Evolutionary conservation across 2,797 vertebrate species (phyloP).

Genomic region (Scarus forsteni): DNA sequence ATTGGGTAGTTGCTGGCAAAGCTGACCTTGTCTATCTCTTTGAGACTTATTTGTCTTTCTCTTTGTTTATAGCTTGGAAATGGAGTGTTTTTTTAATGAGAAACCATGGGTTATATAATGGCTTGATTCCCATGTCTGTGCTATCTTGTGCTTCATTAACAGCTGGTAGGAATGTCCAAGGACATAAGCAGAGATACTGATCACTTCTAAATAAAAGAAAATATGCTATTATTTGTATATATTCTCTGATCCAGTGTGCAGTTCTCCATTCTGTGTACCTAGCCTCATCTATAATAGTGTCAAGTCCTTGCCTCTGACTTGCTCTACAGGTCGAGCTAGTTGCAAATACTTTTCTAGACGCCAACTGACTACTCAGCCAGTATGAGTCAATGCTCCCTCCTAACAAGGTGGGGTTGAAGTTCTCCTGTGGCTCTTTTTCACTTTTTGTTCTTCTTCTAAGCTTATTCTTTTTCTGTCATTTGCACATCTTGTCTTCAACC

Average conservation of each 20-base stretch:
- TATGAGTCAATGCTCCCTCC: conserved; percentile 29
- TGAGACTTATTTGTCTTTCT: conserved; percentile 40
- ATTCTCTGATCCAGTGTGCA: no score
- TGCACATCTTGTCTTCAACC: not conserved
- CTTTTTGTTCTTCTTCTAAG: not conserved
- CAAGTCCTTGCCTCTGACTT: conserved; percentile 1
- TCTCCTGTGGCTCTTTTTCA: not conserved
- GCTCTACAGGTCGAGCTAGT: conserved; percentile 51
- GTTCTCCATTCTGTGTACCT: not conserved
- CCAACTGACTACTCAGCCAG: not conserved
- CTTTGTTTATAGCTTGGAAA: conserved; percentile 33
- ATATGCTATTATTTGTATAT: no score
- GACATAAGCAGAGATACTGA: not conserved
- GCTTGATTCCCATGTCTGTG: conserved; percentile 10
- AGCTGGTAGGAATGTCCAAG: not conserved
- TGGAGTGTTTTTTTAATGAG: conserved; percentile 19
- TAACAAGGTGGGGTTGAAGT: conserved; percentile 23
- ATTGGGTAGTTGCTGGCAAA: not conserved
- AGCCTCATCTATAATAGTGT: not conserved
- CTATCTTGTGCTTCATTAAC: not conserved
- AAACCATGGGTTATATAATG: conserved; percentile 8
- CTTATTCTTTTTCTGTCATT: conserved; percentile 13
- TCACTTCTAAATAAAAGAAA: no score
- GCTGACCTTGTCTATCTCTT: conserved; percentile 39
- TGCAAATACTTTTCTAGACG: conserved; percentile 17